Percentiles rank a stretch among this genome's conserved stretches.
Conservation (phyloP, 1,140 invertebrate species). For the Tetramorium simillimum region DNA sequence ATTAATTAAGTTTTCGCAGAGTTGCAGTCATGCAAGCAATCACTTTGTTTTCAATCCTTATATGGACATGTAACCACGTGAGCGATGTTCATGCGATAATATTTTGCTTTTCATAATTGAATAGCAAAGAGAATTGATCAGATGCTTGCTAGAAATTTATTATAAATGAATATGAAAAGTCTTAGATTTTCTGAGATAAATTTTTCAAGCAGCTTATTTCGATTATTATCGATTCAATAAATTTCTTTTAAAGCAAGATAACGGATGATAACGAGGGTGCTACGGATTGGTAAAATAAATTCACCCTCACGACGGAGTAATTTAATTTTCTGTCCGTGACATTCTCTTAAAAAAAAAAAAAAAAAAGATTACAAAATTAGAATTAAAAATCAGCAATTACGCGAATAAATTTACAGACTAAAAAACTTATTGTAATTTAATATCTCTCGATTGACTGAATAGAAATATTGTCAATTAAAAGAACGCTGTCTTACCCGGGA, state of each 20-base stretch:
- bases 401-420: background rate
- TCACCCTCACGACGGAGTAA: background rate
- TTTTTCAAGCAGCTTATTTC: background rate
- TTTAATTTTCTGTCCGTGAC: background rate
- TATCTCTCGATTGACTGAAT: too few relatives aligned
- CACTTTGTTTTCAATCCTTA: background rate
- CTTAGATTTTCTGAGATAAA: background rate
- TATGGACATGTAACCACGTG: too few relatives aligned
- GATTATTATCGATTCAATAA: background rate
- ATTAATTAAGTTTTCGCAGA: slow-evolving; percentile 27
- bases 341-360: background rate
- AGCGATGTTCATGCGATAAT: background rate
- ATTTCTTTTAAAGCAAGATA: background rate
- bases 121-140: background rate
- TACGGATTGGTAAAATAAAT: background rate
- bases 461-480: background rate
- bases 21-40: background rate
- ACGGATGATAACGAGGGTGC: background rate
- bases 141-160: background rate
- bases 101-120: background rate
- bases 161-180: background rate
- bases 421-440: background rate
- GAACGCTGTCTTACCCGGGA: slow-evolving; percentile 14
- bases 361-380: background rate
- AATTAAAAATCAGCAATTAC: background rate